phyloP scores from a whole-genome alignment of 35 echinoderm and acorn worm species.

The Apostichopus japonicus region DNA sequence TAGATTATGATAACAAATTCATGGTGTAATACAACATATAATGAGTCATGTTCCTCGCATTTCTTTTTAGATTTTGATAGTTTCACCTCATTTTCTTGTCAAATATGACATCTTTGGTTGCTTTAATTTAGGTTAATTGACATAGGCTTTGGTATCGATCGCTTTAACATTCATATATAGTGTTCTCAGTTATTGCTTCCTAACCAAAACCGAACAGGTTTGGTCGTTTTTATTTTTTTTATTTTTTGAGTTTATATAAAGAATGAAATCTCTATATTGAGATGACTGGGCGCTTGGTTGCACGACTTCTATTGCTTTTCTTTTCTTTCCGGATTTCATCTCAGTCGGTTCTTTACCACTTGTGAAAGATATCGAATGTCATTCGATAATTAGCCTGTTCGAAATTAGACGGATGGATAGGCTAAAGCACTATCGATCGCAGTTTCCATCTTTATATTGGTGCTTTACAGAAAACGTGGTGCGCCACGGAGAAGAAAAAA shows the following conservation, averaged over 20 bases:
- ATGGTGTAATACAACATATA: constrained; percentile 8
- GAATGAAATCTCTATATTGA: neutral
- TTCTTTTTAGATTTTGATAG: constrained; percentile 14
- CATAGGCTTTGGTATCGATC: constrained; percentile 45
- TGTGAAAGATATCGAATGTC: constrained; percentile 39
- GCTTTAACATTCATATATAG: constrained; percentile 3
- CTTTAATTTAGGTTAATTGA: constrained; percentile 42
- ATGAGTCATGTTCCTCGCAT: constrained; percentile 15
- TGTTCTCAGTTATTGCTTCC: constrained; percentile 31
- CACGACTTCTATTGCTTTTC: neutral
- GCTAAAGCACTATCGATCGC: constrained; percentile 21
- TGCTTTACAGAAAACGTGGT: neutral
- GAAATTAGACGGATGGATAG: constrained; percentile 32
- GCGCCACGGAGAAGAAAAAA: neutral
- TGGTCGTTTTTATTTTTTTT: neutral
- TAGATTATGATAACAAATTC: constrained; percentile 7
- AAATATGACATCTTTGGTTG: constrained; percentile 31
- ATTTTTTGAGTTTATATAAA: neutral
- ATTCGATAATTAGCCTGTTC: constrained; percentile 18
- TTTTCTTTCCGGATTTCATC: neutral
- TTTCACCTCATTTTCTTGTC: constrained; percentile 25
- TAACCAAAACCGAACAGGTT: constrained; percentile 12
- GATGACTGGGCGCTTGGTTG: neutral
- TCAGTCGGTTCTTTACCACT: constrained; percentile 14
- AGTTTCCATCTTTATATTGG: neutral